Percentiles rank a stretch among this genome's conserved stretches.
These are phyloP conservation scores for Diplosoma virens DNA, from an alignment of 23 tunicate species.

Conservation along the genomic window DNA sequence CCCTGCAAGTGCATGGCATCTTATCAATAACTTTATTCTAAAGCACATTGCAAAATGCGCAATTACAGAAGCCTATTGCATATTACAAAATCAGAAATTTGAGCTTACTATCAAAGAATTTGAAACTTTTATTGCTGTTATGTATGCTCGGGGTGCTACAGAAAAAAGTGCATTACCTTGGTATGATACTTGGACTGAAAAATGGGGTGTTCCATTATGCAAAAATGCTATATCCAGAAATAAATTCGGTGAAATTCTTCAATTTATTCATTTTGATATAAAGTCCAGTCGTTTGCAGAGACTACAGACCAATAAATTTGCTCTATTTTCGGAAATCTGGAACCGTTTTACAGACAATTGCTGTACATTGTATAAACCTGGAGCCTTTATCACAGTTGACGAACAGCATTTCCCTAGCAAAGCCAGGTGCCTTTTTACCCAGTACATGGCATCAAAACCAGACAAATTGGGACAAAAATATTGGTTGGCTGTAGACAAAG, in stretches of 20 bases:
- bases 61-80: no score
- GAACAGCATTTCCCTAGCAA: constrained; percentile 13
- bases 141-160: no score
- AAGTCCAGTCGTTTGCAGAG: constrained; percentile 1
- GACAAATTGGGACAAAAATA: background rate
- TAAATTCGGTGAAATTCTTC: no score
- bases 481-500: constrained; percentile 16
- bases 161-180: no score
- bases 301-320: constrained; percentile 5
- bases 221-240: no score
- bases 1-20: no score
- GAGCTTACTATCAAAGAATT: no score
- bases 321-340: background rate
- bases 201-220: constrained; percentile 24
- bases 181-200: constrained; percentile 18
- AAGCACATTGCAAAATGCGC: no score
- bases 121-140: no score
- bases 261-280: background rate
- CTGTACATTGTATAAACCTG: constrained; percentile 3
- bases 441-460: constrained; percentile 9
- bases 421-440: background rate
- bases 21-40: no score
- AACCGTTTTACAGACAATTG: constrained; percentile 4
- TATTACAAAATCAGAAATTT: no score
- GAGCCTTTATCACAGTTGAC: constrained; percentile 14